Conservation (phyloP, 2,888 invertebrate species). For the Drosophila percnosoma region DNA sequence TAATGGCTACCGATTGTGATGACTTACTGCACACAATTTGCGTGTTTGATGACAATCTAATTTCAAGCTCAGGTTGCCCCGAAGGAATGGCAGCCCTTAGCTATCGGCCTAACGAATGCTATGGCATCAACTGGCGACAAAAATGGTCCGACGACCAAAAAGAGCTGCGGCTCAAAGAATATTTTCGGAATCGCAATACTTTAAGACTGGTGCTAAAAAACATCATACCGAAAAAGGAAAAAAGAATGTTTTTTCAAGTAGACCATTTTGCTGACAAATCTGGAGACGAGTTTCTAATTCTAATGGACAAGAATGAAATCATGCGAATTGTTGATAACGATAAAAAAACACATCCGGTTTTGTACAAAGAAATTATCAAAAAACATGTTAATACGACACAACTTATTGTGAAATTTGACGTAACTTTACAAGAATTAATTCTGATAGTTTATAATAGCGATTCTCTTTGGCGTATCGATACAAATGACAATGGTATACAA, state of each 20-base stretch:
- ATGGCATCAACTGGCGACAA: constrained; percentile 65
- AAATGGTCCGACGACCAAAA: background rate
- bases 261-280: constrained; percentile 35
- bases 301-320: constrained; percentile 60
- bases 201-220: constrained; percentile 53
- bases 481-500: constrained; percentile 85
- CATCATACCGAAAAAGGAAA: constrained; percentile 32
- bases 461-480: constrained; percentile 85
- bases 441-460: constrained; percentile 87
- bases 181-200: constrained; percentile 60
- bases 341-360: constrained; percentile 25
- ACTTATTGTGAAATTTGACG: constrained; percentile 65
- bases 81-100: constrained; percentile 67
- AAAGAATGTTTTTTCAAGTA: constrained; percentile 40
- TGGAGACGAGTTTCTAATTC: constrained; percentile 50
- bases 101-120: constrained; percentile 76
- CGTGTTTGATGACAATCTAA: constrained; percentile 57
- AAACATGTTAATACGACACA: constrained; percentile 48
- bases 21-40: constrained; percentile 77
- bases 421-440: constrained; percentile 68
- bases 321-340: constrained; percentile 34
- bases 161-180: constrained; percentile 55
- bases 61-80: constrained; percentile 68
- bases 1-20: constrained; percentile 35
- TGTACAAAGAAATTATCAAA: constrained; percentile 55